Evolutionary conservation across 1,140 invertebrate genomes (phyloP).

Genomic region (Chrysoperla carnea): DNA sequence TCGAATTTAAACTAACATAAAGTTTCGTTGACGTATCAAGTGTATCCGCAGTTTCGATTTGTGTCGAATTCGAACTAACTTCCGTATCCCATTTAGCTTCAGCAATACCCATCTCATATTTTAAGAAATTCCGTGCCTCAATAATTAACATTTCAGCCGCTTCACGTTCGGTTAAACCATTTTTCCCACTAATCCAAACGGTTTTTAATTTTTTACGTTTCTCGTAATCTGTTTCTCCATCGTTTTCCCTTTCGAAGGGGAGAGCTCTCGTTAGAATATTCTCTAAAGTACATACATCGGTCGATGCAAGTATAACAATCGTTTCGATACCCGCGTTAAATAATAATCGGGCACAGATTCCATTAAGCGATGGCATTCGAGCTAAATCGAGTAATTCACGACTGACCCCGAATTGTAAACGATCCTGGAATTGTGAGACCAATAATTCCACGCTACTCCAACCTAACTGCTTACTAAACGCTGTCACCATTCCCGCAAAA

Average conservation of each 20-base stretch:
- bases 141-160: slow-evolving; percentile 62
- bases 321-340: slow-evolving; percentile 71
- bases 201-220: slow-evolving; percentile 47
- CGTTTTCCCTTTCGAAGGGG: slow-evolving; percentile 63
- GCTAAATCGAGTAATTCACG: slow-evolving; percentile 85
- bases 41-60: too few species aligned
- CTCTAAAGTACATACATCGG: slow-evolving; percentile 49
- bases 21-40: too few species aligned
- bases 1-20: too few species aligned
- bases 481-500: slow-evolving; percentile 62
- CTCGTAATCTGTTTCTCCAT: slow-evolving; percentile 50
- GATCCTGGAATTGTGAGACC: slow-evolving; percentile 80
- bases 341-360: slow-evolving; percentile 64
- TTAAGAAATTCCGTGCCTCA: slow-evolving; percentile 57
- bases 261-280: slow-evolving; percentile 56
- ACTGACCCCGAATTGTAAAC: slow-evolving; percentile 87
- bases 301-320: slow-evolving; percentile 58
- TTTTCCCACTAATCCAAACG: slow-evolving; percentile 69
- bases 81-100: slow-evolving; percentile 34
- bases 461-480: slow-evolving; percentile 57
- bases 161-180: slow-evolving; percentile 62
- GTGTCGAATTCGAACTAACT: too few species aligned
- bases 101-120: slow-evolving; percentile 38
- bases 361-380: slow-evolving; percentile 67
- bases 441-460: slow-evolving; percentile 84